phyloP scores from a whole-genome alignment of 23 tunicate species.

The Ciona savignyi region DNA sequence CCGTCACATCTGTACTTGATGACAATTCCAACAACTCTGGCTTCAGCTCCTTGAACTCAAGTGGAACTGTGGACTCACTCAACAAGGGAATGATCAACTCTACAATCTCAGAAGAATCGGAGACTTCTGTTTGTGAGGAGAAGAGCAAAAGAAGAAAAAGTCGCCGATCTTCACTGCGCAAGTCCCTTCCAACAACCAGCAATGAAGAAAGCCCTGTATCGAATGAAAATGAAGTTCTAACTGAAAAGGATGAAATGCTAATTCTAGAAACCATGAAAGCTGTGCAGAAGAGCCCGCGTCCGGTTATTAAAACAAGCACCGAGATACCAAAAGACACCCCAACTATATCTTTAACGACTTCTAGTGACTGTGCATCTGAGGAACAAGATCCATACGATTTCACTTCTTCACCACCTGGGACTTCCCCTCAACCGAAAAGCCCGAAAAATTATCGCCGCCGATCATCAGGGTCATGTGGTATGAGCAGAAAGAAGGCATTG shows the following conservation, averaged over 20 bases:
- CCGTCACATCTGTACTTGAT: background rate
- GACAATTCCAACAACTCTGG: background rate
- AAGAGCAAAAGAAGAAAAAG: background rate
- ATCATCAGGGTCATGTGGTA: background rate
- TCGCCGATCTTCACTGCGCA: background rate
- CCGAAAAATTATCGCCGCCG: background rate
- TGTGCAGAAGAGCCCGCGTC: background rate
- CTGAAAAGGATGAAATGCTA: background rate
- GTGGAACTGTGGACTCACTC: background rate
- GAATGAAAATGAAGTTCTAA: background rate
- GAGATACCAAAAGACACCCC: background rate
- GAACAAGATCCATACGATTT: background rate
- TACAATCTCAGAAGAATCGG: background rate
- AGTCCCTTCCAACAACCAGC: background rate
- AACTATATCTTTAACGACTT: background rate
- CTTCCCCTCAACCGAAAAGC: background rate
- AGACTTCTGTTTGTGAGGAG: background rate
- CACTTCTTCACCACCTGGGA: background rate
- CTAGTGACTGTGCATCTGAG: background rate
- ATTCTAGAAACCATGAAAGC: background rate
- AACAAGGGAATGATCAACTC: background rate
- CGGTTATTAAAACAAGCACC: background rate
- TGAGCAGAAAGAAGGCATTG: background rate
- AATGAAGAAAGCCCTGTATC: background rate
- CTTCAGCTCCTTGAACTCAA: background rate